Evolutionary conservation across 2,888 invertebrate genomes (phyloP).

Genomic region (Apeira syringaria): DNA sequence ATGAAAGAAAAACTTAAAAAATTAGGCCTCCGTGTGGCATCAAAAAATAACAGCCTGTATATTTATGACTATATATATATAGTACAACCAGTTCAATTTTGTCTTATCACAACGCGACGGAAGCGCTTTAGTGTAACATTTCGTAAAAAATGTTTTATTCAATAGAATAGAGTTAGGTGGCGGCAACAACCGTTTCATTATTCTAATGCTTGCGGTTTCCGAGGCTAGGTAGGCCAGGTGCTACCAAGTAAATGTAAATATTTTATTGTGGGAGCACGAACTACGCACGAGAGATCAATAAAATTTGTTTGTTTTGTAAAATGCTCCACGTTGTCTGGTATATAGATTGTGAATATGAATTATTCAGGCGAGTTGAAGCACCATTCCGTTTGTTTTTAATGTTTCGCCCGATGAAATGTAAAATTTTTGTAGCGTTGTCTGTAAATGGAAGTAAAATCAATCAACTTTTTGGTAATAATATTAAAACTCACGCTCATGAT

Average conservation of each 20-base stretch:
- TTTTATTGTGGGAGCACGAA: slow-evolving; percentile 79
- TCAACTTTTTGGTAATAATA: too few relatives aligned
- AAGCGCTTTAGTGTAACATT: slow-evolving; percentile 19
- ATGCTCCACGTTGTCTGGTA: slow-evolving; percentile 75
- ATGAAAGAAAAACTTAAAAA: too few relatives aligned
- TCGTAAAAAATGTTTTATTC: slow-evolving; percentile 57
- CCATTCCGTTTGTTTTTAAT: slow-evolving; percentile 75
- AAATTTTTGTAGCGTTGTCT: too few relatives aligned
- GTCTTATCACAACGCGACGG: slow-evolving; percentile 27
- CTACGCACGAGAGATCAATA: slow-evolving; percentile 81
- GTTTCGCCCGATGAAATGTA: slow-evolving; percentile 68
- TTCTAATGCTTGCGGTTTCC: slow-evolving; percentile 70
- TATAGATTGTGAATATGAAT: slow-evolving; percentile 81
- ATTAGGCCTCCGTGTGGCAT: too few relatives aligned
- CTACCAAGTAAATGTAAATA: slow-evolving; percentile 80
- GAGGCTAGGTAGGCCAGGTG: slow-evolving; percentile 68
- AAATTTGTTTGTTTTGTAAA: slow-evolving; percentile 83
- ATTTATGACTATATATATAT: too few relatives aligned
- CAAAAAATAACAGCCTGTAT: too few relatives aligned
- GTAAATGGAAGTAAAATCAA: too few relatives aligned
- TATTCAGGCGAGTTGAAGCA: slow-evolving; percentile 75
- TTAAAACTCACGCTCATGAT: too few relatives aligned
- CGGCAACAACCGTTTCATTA: slow-evolving; percentile 70
- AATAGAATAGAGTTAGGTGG: slow-evolving; percentile 54
- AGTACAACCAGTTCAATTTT: slow-evolving; percentile 19